Evolutionary conservation across 2,113 vertebrate species (phyloP), one percentile per base, ranked within the genome.

Genomic region (Pangasianodon gigas): DNA sequence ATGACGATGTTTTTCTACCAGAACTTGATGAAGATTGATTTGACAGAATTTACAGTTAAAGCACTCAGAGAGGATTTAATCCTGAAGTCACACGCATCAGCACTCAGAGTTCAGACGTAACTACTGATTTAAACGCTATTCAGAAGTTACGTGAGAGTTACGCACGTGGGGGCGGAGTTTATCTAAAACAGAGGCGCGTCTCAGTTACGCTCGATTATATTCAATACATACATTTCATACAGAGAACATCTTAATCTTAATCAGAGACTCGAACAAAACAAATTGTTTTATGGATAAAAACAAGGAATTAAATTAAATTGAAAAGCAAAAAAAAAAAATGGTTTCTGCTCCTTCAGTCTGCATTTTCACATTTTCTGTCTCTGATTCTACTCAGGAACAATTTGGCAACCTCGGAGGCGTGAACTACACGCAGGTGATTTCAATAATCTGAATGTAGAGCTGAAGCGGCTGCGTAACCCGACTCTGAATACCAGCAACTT

Each of bases 1-100:
- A 51, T 80, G 21, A 65, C 1, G 14, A 48, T 48, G 58, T 87
- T 81, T 81, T 65, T 60, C 75, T 51, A 32, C 56, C 56, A 88
- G 58, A 88, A 19, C 14, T 2, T 13, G 10, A 13, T n/a, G 37
- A 13, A 41, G 52, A 58, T 0, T 37, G 19, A 77, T 16, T 60
- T 26, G 44, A 74, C 32, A 26, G 85, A 77, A 32, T 77, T 87
- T 32, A 75, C 19, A 14, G 26, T 87, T n/a, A 79, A 79, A 79
- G 44, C 16, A 3, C 24, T 1, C 24, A 24, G 2, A 32, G n/a
- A 81, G 54, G 32, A 41, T 21, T 9, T 58, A 83, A 41, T 58
- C 10, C 32, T 26, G 80, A 82, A 48, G 5, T 79, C 0, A 48
- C 44, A 48, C 44, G n/a, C 77, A 51, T 54, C 79, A 26, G 13